These are phyloP conservation scores for Falco peregrinus DNA, from an alignment of 2,797 vertebrate species.

Conservation along the genomic window DNA sequence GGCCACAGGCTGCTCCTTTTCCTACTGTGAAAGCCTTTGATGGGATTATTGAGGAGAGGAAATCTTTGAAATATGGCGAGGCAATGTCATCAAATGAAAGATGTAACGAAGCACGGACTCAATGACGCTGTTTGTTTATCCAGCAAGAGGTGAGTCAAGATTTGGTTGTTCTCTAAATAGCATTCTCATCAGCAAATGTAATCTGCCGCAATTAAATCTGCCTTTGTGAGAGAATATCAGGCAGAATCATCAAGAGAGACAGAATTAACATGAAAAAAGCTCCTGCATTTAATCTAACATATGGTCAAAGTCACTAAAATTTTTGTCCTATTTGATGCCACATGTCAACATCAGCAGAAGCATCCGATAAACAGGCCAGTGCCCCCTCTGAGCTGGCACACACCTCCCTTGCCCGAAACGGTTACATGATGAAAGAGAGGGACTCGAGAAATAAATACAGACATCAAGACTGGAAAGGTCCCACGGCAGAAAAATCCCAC, in stretches of 20 bases:
- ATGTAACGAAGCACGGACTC: fast-evolving
- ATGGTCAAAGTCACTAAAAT: not conserved
- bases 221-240: not conserved
- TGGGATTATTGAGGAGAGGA: not conserved
- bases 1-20: not conserved
- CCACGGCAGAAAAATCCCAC: not conserved
- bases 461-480: not conserved
- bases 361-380: not conserved
- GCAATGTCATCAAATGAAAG: not conserved
- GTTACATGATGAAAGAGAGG: too few relatives aligned
- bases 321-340: not conserved
- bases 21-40: not conserved
- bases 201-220: not conserved
- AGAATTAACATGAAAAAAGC: not conserved
- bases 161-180: not conserved
- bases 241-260: not conserved
- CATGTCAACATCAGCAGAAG: not conserved
- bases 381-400: not conserved
- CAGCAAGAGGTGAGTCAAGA: not conserved
- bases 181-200: not conserved
- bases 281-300: not conserved
- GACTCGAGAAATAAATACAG: not conserved
- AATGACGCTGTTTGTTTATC: not conserved
- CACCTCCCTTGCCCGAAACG: not conserved
- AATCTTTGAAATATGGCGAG: not conserved